Evolutionary conservation across 2,797 vertebrate species (phyloP).

Genomic region (Parauchenoglanis punctatus): DNA sequence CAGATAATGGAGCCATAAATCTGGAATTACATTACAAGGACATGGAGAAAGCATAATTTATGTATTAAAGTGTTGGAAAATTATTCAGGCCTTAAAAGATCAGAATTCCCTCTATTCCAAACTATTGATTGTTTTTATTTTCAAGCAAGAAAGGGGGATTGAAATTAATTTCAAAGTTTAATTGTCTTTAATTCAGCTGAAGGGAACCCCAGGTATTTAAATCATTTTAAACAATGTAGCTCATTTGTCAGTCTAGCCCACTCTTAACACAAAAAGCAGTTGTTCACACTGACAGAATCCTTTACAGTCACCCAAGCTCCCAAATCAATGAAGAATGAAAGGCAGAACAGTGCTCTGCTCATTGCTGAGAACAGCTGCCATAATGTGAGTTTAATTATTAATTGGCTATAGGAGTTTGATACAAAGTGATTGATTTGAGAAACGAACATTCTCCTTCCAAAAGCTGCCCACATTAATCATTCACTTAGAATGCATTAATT

Average conservation of each 20-base stretch:
- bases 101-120: not conserved
- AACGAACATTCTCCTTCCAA: slow-evolving; percentile 37
- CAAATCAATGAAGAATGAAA: slow-evolving; percentile 10
- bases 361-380: slow-evolving; percentile 24
- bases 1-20: not conserved
- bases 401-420: slow-evolving; percentile 57
- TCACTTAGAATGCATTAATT: slow-evolving; percentile 56
- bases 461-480: slow-evolving; percentile 50
- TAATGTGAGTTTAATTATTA: slow-evolving; percentile 53
- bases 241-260: not conserved
- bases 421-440: slow-evolving; percentile 56
- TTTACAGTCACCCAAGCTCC: slow-evolving; percentile 11
- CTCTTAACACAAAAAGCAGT: not conserved
- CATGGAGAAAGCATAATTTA: not conserved
- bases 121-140: not conserved
- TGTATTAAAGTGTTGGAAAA: not conserved
- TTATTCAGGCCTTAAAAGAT: not conserved
- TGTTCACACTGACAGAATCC: slow-evolving; percentile 11
- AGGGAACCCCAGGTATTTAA: not conserved
- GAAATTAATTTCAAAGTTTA: not conserved
- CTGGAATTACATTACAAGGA: not conserved
- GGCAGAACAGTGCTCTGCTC: slow-evolving; percentile 1
- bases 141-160: no score
- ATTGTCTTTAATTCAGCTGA: not conserved
- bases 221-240: not conserved